phyloP scores from a whole-genome alignment of 2,797 vertebrate species.

The Sus cebifrons region DNA sequence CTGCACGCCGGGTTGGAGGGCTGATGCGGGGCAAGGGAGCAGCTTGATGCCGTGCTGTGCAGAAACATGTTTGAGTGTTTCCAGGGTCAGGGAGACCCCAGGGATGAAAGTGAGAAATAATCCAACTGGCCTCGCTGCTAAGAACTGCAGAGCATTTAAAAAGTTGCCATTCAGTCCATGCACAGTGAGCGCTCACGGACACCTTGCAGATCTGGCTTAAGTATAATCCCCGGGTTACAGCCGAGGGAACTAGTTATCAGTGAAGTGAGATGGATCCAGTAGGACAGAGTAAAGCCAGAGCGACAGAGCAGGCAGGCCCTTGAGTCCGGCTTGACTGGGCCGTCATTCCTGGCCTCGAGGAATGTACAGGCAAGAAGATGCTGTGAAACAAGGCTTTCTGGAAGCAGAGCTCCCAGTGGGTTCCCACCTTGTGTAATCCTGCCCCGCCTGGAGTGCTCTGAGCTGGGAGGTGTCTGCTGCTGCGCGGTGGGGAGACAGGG shows the following conservation, averaged over 20 bases:
- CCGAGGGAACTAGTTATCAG: background rate
- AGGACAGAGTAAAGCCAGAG: background rate
- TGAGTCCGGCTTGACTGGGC: background rate
- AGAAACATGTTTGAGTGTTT: background rate
- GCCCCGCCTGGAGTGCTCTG: background rate
- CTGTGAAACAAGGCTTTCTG: background rate
- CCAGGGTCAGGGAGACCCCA: background rate
- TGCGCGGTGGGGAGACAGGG: background rate
- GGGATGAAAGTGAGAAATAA: background rate
- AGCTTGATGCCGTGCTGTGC: background rate
- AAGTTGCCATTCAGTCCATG: background rate
- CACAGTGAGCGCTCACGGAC: background rate
- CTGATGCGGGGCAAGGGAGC: background rate
- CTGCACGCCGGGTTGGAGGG: background rate
- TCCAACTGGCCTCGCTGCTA: background rate
- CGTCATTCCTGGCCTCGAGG: background rate
- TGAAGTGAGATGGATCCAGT: fast-evolving
- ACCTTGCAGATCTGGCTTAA: background rate
- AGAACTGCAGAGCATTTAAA: background rate
- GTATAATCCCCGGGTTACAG: background rate
- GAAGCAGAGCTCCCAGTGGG: background rate
- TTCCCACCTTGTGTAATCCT: background rate
- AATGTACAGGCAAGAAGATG: background rate
- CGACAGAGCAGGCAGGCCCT: background rate
- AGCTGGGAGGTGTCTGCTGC: background rate